Conservation (phyloP, 2,888 invertebrate species). For the Drosophila phalerata region DNA sequence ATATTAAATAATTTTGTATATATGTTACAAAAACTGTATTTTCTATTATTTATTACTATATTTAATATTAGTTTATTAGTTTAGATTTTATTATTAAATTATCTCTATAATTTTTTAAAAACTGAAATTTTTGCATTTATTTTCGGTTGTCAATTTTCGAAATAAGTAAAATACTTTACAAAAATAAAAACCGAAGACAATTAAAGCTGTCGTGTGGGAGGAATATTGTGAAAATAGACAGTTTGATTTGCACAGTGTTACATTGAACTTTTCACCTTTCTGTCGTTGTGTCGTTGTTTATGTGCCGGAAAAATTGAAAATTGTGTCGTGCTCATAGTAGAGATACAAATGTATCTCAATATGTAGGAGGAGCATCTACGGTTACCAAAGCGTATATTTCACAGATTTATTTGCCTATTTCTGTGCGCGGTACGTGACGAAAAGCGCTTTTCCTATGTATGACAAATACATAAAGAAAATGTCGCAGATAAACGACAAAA, state of each 20-base stretch:
- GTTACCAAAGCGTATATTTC: slow-evolving; percentile 60
- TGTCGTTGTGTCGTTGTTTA: slow-evolving; percentile 49
- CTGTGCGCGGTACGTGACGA: slow-evolving; percentile 76
- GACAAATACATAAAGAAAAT: slow-evolving; percentile 39
- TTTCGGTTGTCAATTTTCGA: background rate
- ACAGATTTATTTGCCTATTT: slow-evolving; percentile 79
- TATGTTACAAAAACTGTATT: background rate
- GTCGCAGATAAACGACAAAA: slow-evolving; percentile 13
- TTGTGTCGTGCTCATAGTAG: slow-evolving; percentile 39
- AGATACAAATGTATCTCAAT: slow-evolving; percentile 20
- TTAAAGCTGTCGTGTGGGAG: slow-evolving; percentile 26
- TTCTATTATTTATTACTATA: background rate
- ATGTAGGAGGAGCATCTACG: slow-evolving; percentile 9
- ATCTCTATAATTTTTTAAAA: background rate
- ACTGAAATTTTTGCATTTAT: background rate
- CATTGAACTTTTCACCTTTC: slow-evolving; percentile 74
- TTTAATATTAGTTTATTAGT: background rate
- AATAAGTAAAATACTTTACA: background rate
- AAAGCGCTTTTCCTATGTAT: slow-evolving; percentile 67
- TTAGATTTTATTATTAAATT: background rate
- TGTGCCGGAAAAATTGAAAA: slow-evolving; percentile 51
- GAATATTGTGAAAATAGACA: slow-evolving; percentile 33
- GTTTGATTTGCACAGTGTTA: slow-evolving; percentile 64
- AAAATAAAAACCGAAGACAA: slow-evolving; percentile 17
- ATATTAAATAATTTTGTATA: background rate